A percentile compares a stretch with the other conserved stretches of the same genome.
Conservation (phyloP, 2,113 vertebrate genomes). For the Phocoena phocoena region DNA sequence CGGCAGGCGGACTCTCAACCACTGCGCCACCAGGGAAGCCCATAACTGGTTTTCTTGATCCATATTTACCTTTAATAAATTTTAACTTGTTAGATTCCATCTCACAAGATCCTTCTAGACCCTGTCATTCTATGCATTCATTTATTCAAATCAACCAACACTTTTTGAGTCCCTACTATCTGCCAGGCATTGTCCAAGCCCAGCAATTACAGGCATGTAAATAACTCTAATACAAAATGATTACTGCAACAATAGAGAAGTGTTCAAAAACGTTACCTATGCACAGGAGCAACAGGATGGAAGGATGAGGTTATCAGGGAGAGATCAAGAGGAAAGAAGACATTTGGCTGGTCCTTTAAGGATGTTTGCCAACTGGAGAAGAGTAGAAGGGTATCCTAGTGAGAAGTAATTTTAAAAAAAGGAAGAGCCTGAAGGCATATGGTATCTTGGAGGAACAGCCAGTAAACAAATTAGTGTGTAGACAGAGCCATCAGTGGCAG, state of each 20-base stretch:
- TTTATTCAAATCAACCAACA: conserved; percentile 27
- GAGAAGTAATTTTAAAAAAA: neutral
- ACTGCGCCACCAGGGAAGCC: too few relatives aligned
- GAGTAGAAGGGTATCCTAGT: neutral
- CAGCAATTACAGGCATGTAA: neutral
- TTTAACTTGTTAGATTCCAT: neutral
- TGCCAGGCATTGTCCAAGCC: neutral
- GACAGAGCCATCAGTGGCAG: neutral
- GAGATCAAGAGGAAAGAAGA: neutral
- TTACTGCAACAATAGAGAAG: neutral
- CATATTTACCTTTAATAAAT: neutral
- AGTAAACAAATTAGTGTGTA: neutral
- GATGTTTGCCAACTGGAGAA: neutral
- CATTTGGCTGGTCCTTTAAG: neutral
- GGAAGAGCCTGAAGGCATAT: neutral
- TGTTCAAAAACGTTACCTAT: neutral
- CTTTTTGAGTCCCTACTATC: neutral
- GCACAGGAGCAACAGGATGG: neutral
- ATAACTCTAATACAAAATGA: neutral
- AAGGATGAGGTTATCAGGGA: neutral
- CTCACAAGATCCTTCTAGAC: neutral
- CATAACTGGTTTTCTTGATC: neutral
- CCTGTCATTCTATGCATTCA: neutral
- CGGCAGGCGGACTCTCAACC: too few relatives aligned
- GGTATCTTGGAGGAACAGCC: neutral